These are phyloP conservation scores for Drosophila mercatorum DNA, from an alignment of 2,888 invertebrate genomes.

Conservation along the genomic window DNA sequence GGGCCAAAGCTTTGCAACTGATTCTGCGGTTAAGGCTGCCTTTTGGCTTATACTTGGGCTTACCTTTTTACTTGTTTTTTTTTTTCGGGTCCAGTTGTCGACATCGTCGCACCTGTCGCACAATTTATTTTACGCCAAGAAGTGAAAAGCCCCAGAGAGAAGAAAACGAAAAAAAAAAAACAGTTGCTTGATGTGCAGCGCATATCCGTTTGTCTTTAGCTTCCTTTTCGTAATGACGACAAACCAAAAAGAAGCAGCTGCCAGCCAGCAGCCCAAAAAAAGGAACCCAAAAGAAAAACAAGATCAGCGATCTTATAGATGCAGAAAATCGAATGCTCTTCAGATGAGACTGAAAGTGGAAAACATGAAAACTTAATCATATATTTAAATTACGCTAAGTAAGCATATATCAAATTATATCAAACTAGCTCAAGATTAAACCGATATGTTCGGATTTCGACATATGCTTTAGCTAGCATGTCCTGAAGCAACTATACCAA, in stretches of 20 bases:
- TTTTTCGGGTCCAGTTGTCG: conserved; percentile 59
- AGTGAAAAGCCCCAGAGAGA: conserved; percentile 67
- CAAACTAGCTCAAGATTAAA: neutral
- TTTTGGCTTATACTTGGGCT: conserved; percentile 18
- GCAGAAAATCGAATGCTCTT: conserved; percentile 24
- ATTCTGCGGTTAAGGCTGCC: conserved; percentile 35
- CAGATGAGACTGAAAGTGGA: neutral
- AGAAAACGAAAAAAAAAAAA: conserved; percentile 41
- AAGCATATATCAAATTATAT: neutral
- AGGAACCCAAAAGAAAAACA: conserved; percentile 20
- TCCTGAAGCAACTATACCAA: neutral
- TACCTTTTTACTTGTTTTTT: neutral
- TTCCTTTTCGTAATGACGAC: conserved; percentile 76
- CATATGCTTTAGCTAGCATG: neutral
- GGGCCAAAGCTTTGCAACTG: conserved; percentile 35
- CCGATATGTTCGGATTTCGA: neutral
- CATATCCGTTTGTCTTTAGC: conserved; percentile 78
- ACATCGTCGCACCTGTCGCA: conserved; percentile 76
- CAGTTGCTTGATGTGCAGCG: conserved; percentile 77
- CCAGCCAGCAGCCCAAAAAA: conserved; percentile 52
- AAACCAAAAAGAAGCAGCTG: conserved; percentile 71
- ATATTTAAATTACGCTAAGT: neutral
- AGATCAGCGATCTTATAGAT: neutral
- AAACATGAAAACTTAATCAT: neutral
- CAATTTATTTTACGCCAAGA: conserved; percentile 77